Base-by-base conservation (phyloP, 2,888 invertebrate species). In the Incurvaria masculella region DNA sequence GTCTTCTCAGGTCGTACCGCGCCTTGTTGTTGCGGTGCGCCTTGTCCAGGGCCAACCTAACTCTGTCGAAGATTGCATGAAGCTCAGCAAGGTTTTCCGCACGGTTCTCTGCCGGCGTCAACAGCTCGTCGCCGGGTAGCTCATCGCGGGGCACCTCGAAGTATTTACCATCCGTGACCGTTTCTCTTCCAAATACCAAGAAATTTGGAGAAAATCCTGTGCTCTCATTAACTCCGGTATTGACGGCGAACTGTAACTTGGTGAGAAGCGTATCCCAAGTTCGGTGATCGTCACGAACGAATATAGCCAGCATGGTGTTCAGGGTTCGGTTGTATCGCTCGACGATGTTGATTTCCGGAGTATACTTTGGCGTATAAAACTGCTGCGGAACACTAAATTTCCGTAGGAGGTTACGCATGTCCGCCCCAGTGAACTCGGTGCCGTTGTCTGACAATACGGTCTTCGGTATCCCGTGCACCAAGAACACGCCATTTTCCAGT, bases 331-430 rank as follows among this genome's bases (percentile, higher is more conserved):
- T 64, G 0, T 58, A 55, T 1, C 61, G 48, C 46, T 66, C 65
- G 0, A 61, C 60, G 2, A 61, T 59, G 47, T 65, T 64, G 1
- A 52, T 50, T 52, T 65, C 64, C 0, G 65, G 61, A 17, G 61
- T 57, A 48, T 65, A 63, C 11, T 50, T 43, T 4, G 55, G 53
- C 1, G 55, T 55, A n/a, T n/a, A n/a, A n/a, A n/a, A n/a, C n/a
- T n/a, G n/a, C n/a, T n/a, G n/a, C n/a, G n/a, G n/a, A n/a, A n/a
- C n/a, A n/a, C n/a, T n/a, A 10, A 47, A 52, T 54, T 52, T 52
- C 10, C 51, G 23, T 14, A 50, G 17, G 1, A 21, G n/a, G 4
- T 48, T 48, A n/a, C 50, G 52, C 1, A 46, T 50, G 0, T 38
- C 18, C 5, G 39, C 33, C 16, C 50, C 39, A 0, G 20, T 44